These are phyloP conservation scores for Dermolepida albohirtum DNA, from an alignment of 2,888 invertebrate genomes.

Conservation along the genomic window DNA sequence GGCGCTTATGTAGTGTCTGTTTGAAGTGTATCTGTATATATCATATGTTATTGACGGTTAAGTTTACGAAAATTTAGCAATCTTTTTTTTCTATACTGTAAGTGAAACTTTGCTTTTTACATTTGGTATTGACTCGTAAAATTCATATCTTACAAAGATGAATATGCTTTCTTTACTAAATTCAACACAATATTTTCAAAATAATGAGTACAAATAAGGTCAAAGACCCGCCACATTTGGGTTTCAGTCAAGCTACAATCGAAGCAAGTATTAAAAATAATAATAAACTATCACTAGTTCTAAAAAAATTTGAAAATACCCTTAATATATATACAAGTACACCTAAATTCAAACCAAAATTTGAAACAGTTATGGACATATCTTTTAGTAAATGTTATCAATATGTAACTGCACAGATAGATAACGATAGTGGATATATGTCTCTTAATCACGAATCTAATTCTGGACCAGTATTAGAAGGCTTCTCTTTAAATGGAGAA, in stretches of 20 bases:
- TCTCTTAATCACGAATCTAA: constrained; percentile 61
- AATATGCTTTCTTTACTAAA: too few relatives aligned
- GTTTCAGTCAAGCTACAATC: constrained; percentile 29
- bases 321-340: constrained; percentile 33
- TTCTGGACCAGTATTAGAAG: constrained; percentile 48
- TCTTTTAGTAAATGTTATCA: constrained; percentile 47
- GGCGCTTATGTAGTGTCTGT: too few relatives aligned
- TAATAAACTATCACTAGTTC: constrained; percentile 1
- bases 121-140: too few relatives aligned
- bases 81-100: too few relatives aligned
- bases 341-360: constrained; percentile 29
- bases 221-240: constrained; percentile 42
- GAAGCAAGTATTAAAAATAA: constrained; percentile 4
- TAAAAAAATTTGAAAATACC: constrained; percentile 20
- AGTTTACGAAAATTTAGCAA: too few relatives aligned
- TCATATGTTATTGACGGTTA: too few relatives aligned
- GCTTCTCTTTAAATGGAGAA: background rate
- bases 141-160: too few relatives aligned
- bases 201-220: constrained; percentile 23
- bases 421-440: constrained; percentile 63
- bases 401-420: constrained; percentile 50
- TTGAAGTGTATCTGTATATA: too few relatives aligned
- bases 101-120: too few relatives aligned
- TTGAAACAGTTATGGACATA: constrained; percentile 27
- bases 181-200: background rate